Percentiles rank a stretch among this genome's conserved stretches.
These are phyloP conservation scores for Hormiphora californensis DNA, from an alignment of 37 sponge, comb jelly and placozoan genomes.

Conservation along the genomic window DNA sequence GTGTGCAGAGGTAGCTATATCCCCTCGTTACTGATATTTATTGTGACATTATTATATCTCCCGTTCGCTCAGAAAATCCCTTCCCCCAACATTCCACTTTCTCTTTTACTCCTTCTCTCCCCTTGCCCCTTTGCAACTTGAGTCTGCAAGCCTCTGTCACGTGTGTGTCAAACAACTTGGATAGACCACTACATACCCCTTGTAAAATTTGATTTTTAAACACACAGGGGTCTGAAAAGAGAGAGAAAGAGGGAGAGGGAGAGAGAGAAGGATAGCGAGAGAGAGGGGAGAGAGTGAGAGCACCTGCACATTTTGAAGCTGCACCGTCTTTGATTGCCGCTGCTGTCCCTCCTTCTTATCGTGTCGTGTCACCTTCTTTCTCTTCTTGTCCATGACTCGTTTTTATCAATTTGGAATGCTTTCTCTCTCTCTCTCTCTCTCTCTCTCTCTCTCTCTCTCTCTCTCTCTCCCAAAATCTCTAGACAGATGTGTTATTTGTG, in stretches of 20 bases:
- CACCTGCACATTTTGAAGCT: too few relatives aligned
- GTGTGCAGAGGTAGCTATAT: too few relatives aligned
- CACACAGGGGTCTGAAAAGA: too few relatives aligned
- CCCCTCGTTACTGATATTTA: neutral
- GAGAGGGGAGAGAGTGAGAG: too few relatives aligned
- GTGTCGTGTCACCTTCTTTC: neutral
- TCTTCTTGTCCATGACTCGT: neutral
- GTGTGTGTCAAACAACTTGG: too few relatives aligned
- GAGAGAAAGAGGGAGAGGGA: too few relatives aligned
- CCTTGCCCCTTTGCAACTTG: neutral
- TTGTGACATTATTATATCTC: neutral
- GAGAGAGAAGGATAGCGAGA: too few relatives aligned
- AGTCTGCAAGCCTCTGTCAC: too few relatives aligned
- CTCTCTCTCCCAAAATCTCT: neutral
- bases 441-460: neutral
- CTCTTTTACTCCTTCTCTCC: neutral
- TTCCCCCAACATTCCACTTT: neutral
- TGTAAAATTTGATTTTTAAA: too few relatives aligned
- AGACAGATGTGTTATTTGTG: too few relatives aligned
- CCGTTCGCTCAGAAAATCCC: neutral
- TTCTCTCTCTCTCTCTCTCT: neutral
- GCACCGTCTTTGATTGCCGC: neutral
- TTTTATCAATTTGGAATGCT: too few relatives aligned
- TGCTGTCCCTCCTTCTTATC: neutral
- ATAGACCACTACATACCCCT: too few relatives aligned